These are phyloP conservation scores for Cydia strobilella DNA, from an alignment of 1,140 invertebrate species.

Conservation along the genomic window DNA sequence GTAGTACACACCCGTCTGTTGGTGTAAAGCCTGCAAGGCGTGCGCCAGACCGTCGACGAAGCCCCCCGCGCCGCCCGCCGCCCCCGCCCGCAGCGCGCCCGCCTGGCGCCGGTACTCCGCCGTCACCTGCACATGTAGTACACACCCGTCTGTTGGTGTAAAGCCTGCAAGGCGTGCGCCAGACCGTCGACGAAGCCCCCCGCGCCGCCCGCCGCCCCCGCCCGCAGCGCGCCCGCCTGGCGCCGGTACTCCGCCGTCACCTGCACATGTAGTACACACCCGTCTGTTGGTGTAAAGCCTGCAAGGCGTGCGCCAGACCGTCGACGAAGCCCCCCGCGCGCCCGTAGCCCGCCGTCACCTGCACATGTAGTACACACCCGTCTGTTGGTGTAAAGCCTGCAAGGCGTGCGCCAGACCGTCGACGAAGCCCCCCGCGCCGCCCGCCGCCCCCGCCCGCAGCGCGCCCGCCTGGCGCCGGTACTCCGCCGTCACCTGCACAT, in stretches of 20 bases:
- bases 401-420: conserved; percentile 39
- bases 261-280: too few relatives aligned
- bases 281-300: conserved; percentile 39
- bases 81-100: conserved; percentile 46
- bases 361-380: conserved; percentile 45
- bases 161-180: conserved; percentile 34
- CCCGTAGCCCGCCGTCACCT: conserved; percentile 44
- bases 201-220: conserved; percentile 39
- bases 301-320: conserved; percentile 38
- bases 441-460: conserved; percentile 46
- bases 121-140: too few relatives aligned
- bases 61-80: conserved; percentile 40
- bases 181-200: conserved; percentile 42
- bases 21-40: conserved; percentile 41
- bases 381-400: conserved; percentile 37
- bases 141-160: conserved; percentile 45
- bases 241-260: too few relatives aligned
- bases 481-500: too few relatives aligned
- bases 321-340: conserved; percentile 39
- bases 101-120: too few relatives aligned
- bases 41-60: conserved; percentile 40
- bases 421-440: conserved; percentile 39
- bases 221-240: conserved; percentile 55
- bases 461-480: conserved; percentile 57
- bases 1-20: conserved; percentile 39